These are phyloP conservation scores for Episyrphus balteatus DNA, from an alignment of 1,140 invertebrate genomes.

Conservation along the genomic window DNA sequence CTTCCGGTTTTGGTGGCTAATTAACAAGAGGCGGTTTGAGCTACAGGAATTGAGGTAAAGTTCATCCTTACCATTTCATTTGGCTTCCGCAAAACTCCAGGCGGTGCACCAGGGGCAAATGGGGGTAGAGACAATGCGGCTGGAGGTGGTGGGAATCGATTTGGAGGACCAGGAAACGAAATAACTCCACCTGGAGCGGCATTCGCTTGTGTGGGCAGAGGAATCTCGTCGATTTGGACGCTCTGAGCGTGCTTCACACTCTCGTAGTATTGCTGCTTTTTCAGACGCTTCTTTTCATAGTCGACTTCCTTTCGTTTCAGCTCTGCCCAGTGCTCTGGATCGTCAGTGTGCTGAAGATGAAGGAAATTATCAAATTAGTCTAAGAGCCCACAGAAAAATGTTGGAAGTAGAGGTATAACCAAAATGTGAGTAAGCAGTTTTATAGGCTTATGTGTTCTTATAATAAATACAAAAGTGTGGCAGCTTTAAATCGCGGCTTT, in stretches of 20 bases:
- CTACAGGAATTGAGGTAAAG: neutral
- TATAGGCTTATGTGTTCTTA: no score
- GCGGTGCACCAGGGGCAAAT: constrained; percentile 29
- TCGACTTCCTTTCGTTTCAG: constrained; percentile 82
- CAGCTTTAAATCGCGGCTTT: no score
- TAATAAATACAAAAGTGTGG: no score
- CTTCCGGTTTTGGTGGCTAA: constrained; percentile 10
- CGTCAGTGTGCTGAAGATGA: constrained; percentile 80
- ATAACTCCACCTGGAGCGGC: constrained; percentile 8
- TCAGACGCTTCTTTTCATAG: constrained; percentile 79
- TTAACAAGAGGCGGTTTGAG: neutral
- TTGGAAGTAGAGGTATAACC: no score
- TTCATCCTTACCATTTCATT: constrained; percentile 2
- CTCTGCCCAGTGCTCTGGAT: constrained; percentile 86
- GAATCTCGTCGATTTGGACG: constrained; percentile 95
- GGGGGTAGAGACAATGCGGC: constrained; percentile 27
- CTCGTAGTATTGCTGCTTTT: constrained; percentile 86
- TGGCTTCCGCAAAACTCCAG: constrained; percentile 19
- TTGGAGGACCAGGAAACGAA: constrained; percentile 5
- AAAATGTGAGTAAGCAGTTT: no score
- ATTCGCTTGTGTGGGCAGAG: constrained; percentile 54
- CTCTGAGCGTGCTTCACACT: constrained; percentile 90
- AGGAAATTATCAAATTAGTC: neutral
- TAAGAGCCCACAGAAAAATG: no score
- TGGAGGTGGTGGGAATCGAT: constrained; percentile 24